phyloP scores from a whole-genome alignment of 2,113 vertebrate genomes.

The Callospermophilus lateralis region DNA sequence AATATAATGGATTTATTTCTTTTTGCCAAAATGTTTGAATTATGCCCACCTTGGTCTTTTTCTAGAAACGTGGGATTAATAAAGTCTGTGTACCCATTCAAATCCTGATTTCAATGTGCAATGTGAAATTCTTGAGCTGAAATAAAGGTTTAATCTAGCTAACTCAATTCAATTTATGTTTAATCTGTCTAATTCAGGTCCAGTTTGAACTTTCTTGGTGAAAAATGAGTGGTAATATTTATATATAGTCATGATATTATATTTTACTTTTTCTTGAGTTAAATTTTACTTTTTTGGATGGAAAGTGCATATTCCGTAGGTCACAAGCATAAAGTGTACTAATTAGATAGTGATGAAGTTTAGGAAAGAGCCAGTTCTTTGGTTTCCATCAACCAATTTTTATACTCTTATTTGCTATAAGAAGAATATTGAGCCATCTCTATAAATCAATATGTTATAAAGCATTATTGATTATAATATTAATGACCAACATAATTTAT shows the following conservation, averaged over 20 bases:
- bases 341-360: not conserved
- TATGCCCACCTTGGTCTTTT: not conserved
- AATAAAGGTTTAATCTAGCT: not conserved
- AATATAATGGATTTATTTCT: not conserved
- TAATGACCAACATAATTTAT: constrained; percentile 61
- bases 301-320: not conserved
- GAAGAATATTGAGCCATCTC: not conserved
- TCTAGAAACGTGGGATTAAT: not conserved
- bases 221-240: not conserved
- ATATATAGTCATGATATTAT: not conserved
- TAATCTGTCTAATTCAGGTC: not conserved
- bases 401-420: constrained; percentile 6
- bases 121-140: not conserved
- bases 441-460: constrained; percentile 56
- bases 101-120: not conserved
- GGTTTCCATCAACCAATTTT: constrained; percentile 38
- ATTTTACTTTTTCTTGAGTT: constrained; percentile 41
- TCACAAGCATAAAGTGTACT: not conserved
- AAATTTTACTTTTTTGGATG: not conserved
- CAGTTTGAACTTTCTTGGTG: not conserved
- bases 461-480: constrained; percentile 65
- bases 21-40: constrained; percentile 33
- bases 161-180: constrained; percentile 17
- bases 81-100: not conserved
- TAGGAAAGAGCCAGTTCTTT: constrained; percentile 22